Conservation (phyloP, 2,888 invertebrate genomes). For the Drosophila subsilvestris region DNA sequence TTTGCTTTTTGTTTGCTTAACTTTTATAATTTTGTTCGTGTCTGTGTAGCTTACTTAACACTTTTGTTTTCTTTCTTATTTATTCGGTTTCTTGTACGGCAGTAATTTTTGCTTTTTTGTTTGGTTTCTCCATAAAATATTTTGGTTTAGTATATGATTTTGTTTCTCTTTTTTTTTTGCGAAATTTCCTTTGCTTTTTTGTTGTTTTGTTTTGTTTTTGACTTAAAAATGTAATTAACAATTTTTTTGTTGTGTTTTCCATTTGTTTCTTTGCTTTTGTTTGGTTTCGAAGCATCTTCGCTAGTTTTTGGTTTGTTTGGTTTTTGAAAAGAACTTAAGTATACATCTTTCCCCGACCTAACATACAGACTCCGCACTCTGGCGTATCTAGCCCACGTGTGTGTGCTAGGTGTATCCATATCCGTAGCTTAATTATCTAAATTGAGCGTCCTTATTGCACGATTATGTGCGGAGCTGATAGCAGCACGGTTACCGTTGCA, state of each 20-base stretch:
- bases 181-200: conserved; percentile 53
- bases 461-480: conserved; percentile 97
- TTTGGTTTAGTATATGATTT: conserved; percentile 53
- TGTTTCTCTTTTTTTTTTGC: conserved; percentile 52
- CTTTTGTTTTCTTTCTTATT: conserved; percentile 53
- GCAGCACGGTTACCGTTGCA: conserved; percentile 95
- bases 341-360: conserved; percentile 32
- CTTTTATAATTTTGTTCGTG: conserved; percentile 36
- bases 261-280: conserved; percentile 54
- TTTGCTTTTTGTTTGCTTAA: conserved; percentile 44
- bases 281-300: conserved; percentile 68
- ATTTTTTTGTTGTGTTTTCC: conserved; percentile 65
- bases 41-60: conserved; percentile 63
- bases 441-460: conserved; percentile 89
- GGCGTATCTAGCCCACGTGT: conserved; percentile 25
- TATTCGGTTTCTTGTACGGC: conserved; percentile 72
- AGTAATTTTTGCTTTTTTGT: conserved; percentile 73
- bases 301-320: conserved; percentile 40
- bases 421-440: conserved; percentile 64
- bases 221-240: conserved; percentile 83
- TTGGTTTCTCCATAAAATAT: conserved; percentile 62
- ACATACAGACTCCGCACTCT: conserved; percentile 24
- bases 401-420: conserved; percentile 20
- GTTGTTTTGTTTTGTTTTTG: conserved; percentile 50
- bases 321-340: conserved; percentile 71